Evolutionary conservation across 2,797 vertebrate species (phyloP).

Genomic region (Coendou prehensilis): DNA sequence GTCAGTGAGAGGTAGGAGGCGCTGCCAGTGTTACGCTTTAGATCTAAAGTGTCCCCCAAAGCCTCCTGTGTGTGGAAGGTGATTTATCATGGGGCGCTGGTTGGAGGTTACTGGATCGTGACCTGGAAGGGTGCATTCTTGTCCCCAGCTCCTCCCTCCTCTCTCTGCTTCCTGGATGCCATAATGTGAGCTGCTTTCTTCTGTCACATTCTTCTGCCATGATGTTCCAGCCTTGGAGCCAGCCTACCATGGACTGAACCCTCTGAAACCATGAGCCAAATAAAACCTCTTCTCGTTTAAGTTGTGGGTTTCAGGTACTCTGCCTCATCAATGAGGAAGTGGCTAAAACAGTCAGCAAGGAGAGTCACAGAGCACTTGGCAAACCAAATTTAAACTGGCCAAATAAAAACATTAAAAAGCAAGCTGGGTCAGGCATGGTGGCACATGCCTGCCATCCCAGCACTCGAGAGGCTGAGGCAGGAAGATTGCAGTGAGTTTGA

Average conservation of each 20-base stretch:
- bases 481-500: background rate
- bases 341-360: background rate
- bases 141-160: background rate
- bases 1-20: rapidly evolving
- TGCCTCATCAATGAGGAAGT: background rate
- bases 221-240: background rate
- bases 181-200: background rate
- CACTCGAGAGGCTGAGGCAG: background rate
- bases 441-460: background rate
- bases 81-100: background rate
- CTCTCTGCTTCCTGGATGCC: background rate
- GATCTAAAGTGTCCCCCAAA: background rate
- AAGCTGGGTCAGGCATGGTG: background rate
- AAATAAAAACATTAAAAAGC: background rate
- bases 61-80: background rate
- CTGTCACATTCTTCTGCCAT: background rate
- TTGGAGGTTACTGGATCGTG: background rate
- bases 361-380: background rate
- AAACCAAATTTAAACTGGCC: background rate
- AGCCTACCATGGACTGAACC: background rate
- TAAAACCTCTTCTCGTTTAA: background rate
- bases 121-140: background rate
- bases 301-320: background rate
- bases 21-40: background rate
- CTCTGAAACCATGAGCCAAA: background rate